These are phyloP conservation scores for Calonectris borealis DNA, from an alignment of 2,113 vertebrate species.

Conservation along the genomic window DNA sequence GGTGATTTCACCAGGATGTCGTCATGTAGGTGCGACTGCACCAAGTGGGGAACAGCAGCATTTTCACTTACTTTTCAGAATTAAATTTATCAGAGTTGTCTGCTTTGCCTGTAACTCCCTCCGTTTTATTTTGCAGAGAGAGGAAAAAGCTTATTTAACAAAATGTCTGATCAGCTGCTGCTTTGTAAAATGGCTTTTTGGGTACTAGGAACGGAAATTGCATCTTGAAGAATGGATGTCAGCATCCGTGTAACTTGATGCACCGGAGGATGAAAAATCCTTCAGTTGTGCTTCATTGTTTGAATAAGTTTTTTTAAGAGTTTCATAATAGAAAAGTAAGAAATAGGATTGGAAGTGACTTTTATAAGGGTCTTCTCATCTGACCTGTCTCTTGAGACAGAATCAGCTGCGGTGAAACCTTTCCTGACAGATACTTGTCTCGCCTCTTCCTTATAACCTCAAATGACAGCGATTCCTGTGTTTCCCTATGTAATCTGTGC, in stretches of 20 bases:
- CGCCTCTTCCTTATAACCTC: not conserved
- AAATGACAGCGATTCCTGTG: not conserved
- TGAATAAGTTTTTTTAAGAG: not conserved
- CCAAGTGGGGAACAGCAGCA: not conserved
- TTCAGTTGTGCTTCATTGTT: not conserved
- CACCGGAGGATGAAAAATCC: not conserved
- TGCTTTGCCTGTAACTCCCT: not conserved
- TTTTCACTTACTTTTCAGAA: slow-evolving; percentile 9
- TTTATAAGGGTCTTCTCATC: not conserved
- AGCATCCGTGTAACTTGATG: not conserved
- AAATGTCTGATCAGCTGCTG: not conserved
- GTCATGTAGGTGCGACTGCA: not conserved
- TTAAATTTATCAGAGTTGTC: not conserved
- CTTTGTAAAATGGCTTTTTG: not conserved
- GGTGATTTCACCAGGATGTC: not conserved
- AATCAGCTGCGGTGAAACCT: not conserved
- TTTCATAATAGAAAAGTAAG: not conserved
- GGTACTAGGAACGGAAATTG: not conserved
- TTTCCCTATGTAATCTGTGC: not conserved
- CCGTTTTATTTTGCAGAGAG: not conserved
- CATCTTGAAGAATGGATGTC: not conserved
- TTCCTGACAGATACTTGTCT: not conserved
- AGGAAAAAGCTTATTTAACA: not conserved
- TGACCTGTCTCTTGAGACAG: not conserved
- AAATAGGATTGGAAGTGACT: not conserved